These are phyloP conservation scores for Notamacropus eugenii DNA, from an alignment of 2,797 vertebrate genomes.

Conservation along the genomic window DNA sequence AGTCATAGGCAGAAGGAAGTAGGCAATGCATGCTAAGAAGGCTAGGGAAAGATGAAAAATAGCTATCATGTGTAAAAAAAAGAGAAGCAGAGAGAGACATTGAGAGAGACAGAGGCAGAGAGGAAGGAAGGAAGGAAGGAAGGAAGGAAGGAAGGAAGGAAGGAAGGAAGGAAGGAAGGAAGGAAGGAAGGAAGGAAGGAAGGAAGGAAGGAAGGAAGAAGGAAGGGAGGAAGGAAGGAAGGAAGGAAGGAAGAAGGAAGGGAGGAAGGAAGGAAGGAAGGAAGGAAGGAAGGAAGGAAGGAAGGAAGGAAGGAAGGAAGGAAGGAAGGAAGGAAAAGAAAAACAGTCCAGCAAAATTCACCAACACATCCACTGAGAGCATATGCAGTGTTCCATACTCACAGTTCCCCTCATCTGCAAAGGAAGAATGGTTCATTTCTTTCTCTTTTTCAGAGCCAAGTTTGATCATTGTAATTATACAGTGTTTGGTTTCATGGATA, in stretches of 20 bases:
- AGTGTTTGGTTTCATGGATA: neutral
- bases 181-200: too few relatives aligned
- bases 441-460: neutral
- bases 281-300: too few relatives aligned
- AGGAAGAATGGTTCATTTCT: neutral
- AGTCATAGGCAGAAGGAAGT: too few relatives aligned
- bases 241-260: too few relatives aligned
- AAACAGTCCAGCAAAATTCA: neutral
- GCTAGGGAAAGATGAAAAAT: too few relatives aligned
- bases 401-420: neutral
- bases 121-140: neutral
- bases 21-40: too few relatives aligned
- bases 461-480: neutral
- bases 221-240: too few relatives aligned
- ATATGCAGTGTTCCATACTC: neutral
- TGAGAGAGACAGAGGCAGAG: too few relatives aligned
- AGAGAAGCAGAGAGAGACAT: too few relatives aligned
- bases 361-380: neutral
- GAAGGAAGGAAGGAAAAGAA: neutral
- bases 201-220: fast-evolving
- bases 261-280: neutral
- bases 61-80: neutral
- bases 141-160: too few relatives aligned
- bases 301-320: too few relatives aligned
- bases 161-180: too few relatives aligned